These are phyloP conservation scores for Ciconia boyciana DNA, from an alignment of 2,113 vertebrate genomes.

Conservation along the genomic window DNA sequence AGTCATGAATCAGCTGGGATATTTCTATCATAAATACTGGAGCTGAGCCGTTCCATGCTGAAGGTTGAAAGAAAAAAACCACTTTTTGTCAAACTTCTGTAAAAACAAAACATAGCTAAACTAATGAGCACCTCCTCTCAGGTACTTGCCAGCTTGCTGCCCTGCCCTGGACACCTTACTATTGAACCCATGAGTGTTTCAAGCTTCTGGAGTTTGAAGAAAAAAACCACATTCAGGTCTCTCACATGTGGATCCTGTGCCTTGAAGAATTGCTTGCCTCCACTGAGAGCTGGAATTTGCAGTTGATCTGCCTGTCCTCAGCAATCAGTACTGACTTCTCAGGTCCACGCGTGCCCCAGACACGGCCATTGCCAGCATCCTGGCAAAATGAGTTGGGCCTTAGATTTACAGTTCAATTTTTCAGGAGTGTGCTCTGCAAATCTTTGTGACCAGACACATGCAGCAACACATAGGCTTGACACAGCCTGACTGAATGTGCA, in stretches of 20 bases:
- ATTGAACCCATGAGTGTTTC: neutral
- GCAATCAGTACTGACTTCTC: neutral
- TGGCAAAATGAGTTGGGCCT: neutral
- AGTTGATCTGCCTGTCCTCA: neutral
- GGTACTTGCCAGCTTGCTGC: neutral
- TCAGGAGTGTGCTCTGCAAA: neutral
- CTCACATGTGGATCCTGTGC: neutral
- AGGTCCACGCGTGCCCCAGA: accelerated
- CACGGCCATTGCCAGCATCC: neutral
- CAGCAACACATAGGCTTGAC: neutral
- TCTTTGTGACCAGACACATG: neutral
- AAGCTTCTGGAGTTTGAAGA: neutral
- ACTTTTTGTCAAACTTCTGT: neutral
- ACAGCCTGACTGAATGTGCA: neutral
- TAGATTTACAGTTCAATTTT: neutral
- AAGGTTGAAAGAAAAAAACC: neutral
- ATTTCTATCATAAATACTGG: neutral
- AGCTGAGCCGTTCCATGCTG: neutral
- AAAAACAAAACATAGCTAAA: neutral
- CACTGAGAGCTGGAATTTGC: neutral
- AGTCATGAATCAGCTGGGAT: neutral
- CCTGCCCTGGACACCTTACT: neutral
- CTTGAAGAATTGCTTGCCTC: neutral
- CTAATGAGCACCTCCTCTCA: neutral
- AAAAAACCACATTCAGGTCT: accelerated